Evolutionary conservation across 2,113 vertebrate genomes (phyloP).

Genomic region (Vicugna pacos): DNA sequence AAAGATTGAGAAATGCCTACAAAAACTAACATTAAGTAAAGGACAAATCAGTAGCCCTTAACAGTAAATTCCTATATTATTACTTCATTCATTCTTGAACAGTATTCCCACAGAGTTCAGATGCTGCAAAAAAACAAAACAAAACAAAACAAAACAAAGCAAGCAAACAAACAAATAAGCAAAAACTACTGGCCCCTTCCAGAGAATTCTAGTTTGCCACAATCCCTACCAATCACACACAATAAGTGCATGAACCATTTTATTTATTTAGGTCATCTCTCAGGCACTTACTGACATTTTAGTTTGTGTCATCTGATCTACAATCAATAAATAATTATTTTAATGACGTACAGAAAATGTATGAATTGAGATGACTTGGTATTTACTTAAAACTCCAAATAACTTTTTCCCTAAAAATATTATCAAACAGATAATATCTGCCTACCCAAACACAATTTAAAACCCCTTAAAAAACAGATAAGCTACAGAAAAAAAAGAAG

Average conservation of each 20-base stretch:
- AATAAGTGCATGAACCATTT: not conserved
- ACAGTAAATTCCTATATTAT: not conserved
- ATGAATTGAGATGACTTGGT: not conserved
- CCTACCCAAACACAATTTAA: not conserved
- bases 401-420: not conserved
- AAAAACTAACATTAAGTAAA: not conserved
- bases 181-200: not conserved
- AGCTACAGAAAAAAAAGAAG: not conserved
- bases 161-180: no score
- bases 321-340: not conserved
- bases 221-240: not conserved
- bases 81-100: not conserved
- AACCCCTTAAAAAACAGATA: not conserved
- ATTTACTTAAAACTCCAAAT: not conserved
- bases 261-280: not conserved
- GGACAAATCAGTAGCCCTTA: not conserved
- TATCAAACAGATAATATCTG: not conserved
- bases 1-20: constrained; percentile 11
- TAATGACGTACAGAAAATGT: constrained; percentile 37
- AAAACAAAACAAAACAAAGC: no score
- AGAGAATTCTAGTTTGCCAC: not conserved
- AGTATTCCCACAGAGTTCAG: not conserved
- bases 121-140: not conserved
- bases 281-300: not conserved
- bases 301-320: not conserved